These are phyloP conservation scores for Hepsetus odoe DNA, from an alignment of 2,113 vertebrate genomes.

Conservation along the genomic window DNA sequence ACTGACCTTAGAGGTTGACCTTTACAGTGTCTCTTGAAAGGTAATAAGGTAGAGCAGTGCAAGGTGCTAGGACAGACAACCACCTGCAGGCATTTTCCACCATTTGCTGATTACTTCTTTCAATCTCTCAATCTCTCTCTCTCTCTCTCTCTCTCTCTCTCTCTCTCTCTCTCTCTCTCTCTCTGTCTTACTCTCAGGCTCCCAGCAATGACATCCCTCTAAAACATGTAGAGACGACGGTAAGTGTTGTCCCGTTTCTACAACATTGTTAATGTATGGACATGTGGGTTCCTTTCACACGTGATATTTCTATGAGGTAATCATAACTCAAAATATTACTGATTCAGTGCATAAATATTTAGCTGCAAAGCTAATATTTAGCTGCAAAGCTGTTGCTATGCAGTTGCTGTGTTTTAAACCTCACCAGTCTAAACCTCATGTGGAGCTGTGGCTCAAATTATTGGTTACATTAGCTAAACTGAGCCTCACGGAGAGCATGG, in stretches of 20 bases:
- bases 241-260: constrained; percentile 68
- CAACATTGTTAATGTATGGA: not conserved
- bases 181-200: constrained; percentile 63
- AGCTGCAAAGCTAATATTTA: constrained; percentile 10
- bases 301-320: constrained; percentile 6
- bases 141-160: constrained; percentile 30
- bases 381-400: constrained; percentile 45
- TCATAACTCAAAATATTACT: constrained; percentile 18
- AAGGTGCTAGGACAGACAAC: not conserved
- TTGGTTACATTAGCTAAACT: constrained; percentile 51
- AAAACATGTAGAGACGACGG: constrained; percentile 82
- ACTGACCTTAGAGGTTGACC: not conserved
- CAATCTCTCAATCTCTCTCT: constrained; percentile 3
- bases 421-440: constrained; percentile 34
- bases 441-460: constrained; percentile 49
- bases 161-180: constrained; percentile 33
- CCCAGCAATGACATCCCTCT: constrained; percentile 75
- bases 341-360: constrained; percentile 50
- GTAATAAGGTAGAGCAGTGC: constrained; percentile 13
- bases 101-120: not conserved
- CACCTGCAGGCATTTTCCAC: constrained; percentile 37
- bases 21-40: not conserved
- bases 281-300: not conserved
- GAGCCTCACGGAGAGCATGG: constrained; percentile 22
- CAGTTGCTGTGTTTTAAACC: constrained; percentile 42